Evolutionary conservation across 2,113 vertebrate species (phyloP).

Genomic region (Callocephalon fimbriatum): DNA sequence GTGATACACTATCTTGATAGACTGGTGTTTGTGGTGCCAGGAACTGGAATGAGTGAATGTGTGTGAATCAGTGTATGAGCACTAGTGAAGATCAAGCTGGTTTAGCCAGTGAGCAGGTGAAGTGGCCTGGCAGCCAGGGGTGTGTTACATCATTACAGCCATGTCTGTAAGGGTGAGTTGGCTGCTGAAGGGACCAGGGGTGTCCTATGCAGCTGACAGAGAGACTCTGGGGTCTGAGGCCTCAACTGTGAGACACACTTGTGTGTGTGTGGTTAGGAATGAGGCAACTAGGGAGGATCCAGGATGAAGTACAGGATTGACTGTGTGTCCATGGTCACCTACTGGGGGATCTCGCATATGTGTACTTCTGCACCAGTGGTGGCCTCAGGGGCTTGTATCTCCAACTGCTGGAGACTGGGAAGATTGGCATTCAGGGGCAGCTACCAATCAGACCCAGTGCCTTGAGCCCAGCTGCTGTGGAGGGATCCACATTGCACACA

Average conservation of each 20-base stretch:
- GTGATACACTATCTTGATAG: not conserved
- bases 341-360: too few relatives aligned
- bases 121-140: not conserved
- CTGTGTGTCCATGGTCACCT: not conserved
- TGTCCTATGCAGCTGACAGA: not conserved
- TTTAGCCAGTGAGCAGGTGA: not conserved
- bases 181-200: not conserved
- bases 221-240: not conserved
- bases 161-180: not conserved
- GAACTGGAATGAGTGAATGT: not conserved
- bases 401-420: not conserved
- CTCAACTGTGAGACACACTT: rapidly evolving
- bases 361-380: not conserved
- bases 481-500: not conserved
- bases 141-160: not conserved
- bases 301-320: not conserved
- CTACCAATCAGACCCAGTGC: not conserved
- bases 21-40: not conserved
- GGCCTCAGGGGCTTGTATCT: not conserved
- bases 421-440: not conserved
- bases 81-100: not conserved
- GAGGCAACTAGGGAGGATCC: not conserved
- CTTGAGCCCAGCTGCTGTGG: not conserved
- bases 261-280: not conserved
- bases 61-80: not conserved